Evolutionary conservation across 2,113 vertebrate species (phyloP).

Genomic region (Eupsittula cactorum): DNA sequence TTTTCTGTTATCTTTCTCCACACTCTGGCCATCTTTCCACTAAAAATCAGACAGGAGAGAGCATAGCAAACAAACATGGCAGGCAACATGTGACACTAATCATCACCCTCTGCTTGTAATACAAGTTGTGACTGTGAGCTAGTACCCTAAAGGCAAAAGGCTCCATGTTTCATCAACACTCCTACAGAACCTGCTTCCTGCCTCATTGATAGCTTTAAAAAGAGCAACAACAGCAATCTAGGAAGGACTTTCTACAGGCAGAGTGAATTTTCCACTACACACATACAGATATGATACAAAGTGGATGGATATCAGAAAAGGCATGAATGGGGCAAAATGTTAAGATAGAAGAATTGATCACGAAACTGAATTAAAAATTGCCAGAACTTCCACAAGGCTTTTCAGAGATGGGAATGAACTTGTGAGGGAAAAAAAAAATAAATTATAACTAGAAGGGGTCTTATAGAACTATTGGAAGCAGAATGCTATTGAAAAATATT

Average conservation of each 20-base stretch:
- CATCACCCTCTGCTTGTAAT: neutral
- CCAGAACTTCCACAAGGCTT: neutral
- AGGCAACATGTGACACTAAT: neutral
- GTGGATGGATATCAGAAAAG: neutral
- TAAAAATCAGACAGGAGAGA: neutral
- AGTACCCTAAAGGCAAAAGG: neutral
- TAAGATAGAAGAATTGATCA: neutral
- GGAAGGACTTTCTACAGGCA: neutral
- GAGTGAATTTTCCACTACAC: neutral
- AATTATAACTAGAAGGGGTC: neutral
- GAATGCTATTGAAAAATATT: neutral
- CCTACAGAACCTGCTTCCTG: neutral
- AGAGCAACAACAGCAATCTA: neutral
- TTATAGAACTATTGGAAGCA: neutral
- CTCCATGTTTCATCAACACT: neutral
- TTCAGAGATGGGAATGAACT: neutral
- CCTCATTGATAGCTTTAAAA: neutral
- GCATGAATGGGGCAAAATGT: neutral
- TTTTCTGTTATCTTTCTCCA: neutral
- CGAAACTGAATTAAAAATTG: neutral
- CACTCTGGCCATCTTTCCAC: neutral
- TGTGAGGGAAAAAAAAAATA: neutral
- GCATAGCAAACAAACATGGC: neutral
- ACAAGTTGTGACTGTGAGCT: neutral
- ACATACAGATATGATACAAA: rapidly evolving